These are phyloP conservation scores for Mormyrops boulengeri DNA, from an alignment of 2,797 vertebrate genomes.

Conservation along the genomic window DNA sequence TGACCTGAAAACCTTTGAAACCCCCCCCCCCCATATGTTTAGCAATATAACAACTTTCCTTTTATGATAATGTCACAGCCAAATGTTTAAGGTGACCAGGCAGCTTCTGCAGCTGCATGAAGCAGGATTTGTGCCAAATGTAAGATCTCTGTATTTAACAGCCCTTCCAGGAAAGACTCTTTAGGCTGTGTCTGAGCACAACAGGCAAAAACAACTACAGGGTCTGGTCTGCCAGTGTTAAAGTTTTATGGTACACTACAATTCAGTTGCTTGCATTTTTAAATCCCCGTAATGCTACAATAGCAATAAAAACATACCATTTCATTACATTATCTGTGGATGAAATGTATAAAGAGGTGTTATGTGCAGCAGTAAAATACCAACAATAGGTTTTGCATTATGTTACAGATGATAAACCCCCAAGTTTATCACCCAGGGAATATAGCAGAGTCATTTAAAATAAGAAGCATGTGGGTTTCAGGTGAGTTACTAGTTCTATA, in stretches of 20 bases:
- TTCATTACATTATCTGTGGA: not conserved
- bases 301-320: not conserved
- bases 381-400: not conserved
- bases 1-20: not conserved
- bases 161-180: not conserved
- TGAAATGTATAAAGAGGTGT: not conserved
- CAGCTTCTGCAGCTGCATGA: not conserved
- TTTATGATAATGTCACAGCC: not conserved
- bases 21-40: not conserved
- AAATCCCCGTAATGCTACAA: not conserved
- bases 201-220: not conserved
- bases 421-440: not conserved
- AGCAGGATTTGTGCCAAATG: not conserved
- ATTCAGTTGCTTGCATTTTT: not conserved
- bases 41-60: not conserved
- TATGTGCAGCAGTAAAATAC: not conserved
- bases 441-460: conserved; percentile 12
- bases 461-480: conserved; percentile 3
- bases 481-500: conserved; percentile 33
- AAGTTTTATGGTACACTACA: not conserved
- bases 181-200: not conserved
- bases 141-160: not conserved
- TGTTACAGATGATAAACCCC: conserved; percentile 2
- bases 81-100: not conserved
- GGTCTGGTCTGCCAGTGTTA: not conserved